phyloP scores from a whole-genome alignment of 2,888 invertebrate species.

The Crossocerus cetratus region DNA sequence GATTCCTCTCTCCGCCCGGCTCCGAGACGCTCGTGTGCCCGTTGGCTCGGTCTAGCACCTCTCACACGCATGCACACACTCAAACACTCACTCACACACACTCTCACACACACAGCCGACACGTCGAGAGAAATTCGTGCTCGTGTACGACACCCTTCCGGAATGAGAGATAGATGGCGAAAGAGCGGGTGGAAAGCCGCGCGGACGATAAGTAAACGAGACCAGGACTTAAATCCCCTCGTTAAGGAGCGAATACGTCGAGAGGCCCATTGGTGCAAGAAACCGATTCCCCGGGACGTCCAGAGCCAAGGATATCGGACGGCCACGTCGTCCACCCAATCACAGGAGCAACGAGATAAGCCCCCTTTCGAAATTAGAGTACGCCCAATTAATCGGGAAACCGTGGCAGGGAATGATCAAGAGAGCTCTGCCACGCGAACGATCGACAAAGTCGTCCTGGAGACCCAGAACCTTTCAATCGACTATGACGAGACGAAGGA shows the following conservation, averaged over 20 bases:
- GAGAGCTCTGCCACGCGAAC: not conserved
- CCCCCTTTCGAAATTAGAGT: not conserved
- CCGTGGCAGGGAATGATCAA: not conserved
- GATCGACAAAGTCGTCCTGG: not conserved
- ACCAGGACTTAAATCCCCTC: slow-evolving; percentile 6
- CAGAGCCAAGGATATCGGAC: not conserved
- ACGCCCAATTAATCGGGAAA: not conserved
- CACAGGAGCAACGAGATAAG: not conserved
- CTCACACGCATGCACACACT: slow-evolving; percentile 14
- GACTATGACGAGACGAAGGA: not conserved
- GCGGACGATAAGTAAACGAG: slow-evolving; percentile 14
- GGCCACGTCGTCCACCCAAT: not conserved
- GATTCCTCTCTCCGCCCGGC: slow-evolving; percentile 24
- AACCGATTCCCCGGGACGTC: not conserved
- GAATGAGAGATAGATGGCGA: not conserved
- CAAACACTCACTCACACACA: too few species aligned
- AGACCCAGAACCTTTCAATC: slow-evolving; percentile 4
- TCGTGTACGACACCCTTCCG: slow-evolving; percentile 25
- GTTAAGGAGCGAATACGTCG: not conserved
- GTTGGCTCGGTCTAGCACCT: slow-evolving; percentile 58
- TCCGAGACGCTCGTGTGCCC: slow-evolving; percentile 58
- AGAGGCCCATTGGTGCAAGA: slow-evolving; percentile 1
- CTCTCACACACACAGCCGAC: slow-evolving; percentile 3
- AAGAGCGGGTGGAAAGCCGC: not conserved
- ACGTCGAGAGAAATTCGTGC: slow-evolving; percentile 60